Evolutionary conservation across 2,797 vertebrate species (phyloP).

Genomic region (Carcharodon carcharias): DNA sequence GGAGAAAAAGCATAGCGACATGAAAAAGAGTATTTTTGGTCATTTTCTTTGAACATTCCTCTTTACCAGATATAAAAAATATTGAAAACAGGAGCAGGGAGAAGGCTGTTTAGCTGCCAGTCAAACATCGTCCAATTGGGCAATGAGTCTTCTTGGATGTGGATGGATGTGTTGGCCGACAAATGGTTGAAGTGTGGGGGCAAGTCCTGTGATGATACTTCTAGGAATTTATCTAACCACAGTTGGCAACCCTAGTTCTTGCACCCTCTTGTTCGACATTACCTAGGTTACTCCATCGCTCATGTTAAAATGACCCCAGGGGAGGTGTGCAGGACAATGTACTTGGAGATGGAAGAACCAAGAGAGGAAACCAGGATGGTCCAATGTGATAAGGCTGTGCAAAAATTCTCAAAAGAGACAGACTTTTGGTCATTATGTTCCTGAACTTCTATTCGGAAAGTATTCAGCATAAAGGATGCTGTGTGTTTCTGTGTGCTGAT

Average conservation of each 20-base stretch:
- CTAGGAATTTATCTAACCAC: too few relatives aligned
- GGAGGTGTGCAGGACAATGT: not conserved
- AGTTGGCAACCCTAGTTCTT: not conserved
- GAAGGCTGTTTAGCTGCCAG: too few relatives aligned
- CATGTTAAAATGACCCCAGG: not conserved
- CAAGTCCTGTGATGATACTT: too few relatives aligned
- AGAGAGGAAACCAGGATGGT: not conserved
- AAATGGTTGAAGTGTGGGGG: too few relatives aligned
- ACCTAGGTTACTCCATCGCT: not conserved
- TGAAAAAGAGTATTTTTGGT: too few relatives aligned
- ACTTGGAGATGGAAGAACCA: not conserved
- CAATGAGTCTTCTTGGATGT: too few relatives aligned
- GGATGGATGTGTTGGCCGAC: too few relatives aligned
- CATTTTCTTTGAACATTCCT: too few relatives aligned
- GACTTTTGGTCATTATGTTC: not conserved
- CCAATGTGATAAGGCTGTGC: not conserved
- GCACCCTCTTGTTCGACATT: not conserved
- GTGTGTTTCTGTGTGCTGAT: not conserved
- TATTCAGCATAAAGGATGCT: not conserved
- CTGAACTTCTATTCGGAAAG: not conserved
- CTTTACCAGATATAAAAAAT: too few relatives aligned
- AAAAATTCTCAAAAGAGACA: not conserved
- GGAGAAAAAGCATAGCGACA: too few relatives aligned
- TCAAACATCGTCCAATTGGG: too few relatives aligned
- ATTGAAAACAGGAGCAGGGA: too few relatives aligned